phyloP scores from a whole-genome alignment of 2,888 invertebrate genomes.

The Anarsia innoxiella region DNA sequence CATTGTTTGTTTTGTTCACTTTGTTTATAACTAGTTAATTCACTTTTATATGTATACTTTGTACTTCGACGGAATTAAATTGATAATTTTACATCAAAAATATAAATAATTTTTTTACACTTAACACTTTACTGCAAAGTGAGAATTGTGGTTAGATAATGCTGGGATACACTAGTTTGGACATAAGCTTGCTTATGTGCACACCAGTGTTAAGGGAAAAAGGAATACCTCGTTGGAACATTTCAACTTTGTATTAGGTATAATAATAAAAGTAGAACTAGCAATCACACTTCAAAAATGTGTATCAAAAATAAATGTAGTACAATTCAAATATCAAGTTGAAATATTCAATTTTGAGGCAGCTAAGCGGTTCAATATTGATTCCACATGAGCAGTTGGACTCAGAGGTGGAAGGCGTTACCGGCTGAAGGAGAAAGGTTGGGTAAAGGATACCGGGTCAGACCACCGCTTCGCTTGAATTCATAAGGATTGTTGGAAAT shows the following conservation, averaged over 20 bases:
- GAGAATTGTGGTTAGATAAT: constrained; percentile 22
- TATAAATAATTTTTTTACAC: constrained; percentile 52
- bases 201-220: constrained; percentile 40
- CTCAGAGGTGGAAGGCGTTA: constrained; percentile 74
- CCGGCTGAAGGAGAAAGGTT: constrained; percentile 56
- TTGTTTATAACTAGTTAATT: constrained; percentile 28
- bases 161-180: constrained; percentile 43
- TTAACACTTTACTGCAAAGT: constrained; percentile 58
- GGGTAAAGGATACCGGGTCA: constrained; percentile 44
- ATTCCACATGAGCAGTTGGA: constrained; percentile 60
- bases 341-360: constrained; percentile 52
- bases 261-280: not conserved
- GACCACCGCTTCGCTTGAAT: constrained; percentile 68
- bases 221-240: constrained; percentile 51
- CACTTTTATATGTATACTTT: constrained; percentile 56
- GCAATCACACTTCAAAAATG: not conserved
- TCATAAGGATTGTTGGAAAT: too few species aligned
- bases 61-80: constrained; percentile 64
- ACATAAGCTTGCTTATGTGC: constrained; percentile 59
- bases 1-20: constrained; percentile 43
- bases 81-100: constrained; percentile 58
- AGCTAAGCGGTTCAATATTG: constrained; percentile 67
- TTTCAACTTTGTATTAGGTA: constrained; percentile 32
- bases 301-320: too few species aligned
- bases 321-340: too few species aligned